These are phyloP conservation scores for Muscidifurax raptorellus DNA, from an alignment of 1,140 invertebrate species.

Conservation along the genomic window DNA sequence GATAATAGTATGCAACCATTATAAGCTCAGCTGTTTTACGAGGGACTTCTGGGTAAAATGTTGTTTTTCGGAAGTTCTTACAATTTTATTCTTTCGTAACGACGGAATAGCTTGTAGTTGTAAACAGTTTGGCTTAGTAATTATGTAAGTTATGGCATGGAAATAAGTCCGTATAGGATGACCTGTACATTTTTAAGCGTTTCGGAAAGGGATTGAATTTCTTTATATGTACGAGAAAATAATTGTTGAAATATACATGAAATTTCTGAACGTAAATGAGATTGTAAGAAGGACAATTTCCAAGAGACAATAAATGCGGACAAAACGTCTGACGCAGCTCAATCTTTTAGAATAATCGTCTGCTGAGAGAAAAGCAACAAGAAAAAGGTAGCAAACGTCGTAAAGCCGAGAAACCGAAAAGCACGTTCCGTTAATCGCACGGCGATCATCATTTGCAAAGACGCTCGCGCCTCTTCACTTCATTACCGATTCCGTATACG, in stretches of 20 bases:
- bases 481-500: slow-evolving; percentile 44
- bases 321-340: background rate
- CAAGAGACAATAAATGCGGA: background rate
- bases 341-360: slow-evolving; percentile 5
- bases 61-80: background rate
- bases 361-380: background rate
- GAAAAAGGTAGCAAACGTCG: background rate
- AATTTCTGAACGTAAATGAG: too few relatives aligned
- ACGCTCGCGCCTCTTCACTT: slow-evolving; percentile 20
- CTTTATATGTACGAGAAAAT: too few relatives aligned
- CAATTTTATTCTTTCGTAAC: background rate
- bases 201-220: too few relatives aligned
- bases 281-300: background rate
- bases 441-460: slow-evolving; percentile 35
- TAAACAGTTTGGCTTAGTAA: background rate
- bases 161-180: background rate
- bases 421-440: slow-evolving; percentile 41
- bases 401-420: slow-evolving; percentile 22
- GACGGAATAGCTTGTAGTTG: background rate
- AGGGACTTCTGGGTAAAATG: slow-evolving; percentile 5
- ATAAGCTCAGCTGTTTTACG: slow-evolving; percentile 22
- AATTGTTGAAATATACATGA: too few relatives aligned
- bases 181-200: too few relatives aligned
- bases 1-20: slow-evolving; percentile 22
- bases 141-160: background rate